A percentile compares a stretch with the other conserved stretches of the same genome.
phyloP scores from a whole-genome alignment of 2,888 invertebrate genomes.

The Odiellus spinosus region DNA sequence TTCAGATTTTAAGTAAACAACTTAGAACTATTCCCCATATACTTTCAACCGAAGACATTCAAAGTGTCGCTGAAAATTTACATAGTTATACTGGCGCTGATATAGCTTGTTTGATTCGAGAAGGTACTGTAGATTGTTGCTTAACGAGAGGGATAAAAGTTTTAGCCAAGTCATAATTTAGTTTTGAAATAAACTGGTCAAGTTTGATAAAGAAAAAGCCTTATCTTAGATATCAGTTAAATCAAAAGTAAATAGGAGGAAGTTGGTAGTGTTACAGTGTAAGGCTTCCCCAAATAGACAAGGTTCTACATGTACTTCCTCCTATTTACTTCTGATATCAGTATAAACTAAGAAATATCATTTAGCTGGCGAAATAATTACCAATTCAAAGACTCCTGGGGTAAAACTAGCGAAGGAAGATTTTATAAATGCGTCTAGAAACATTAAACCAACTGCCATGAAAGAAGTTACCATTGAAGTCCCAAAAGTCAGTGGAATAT shows the following conservation, averaged over 20 bases:
- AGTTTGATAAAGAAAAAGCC: too few relatives aligned
- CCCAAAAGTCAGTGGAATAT: conserved; percentile 47
- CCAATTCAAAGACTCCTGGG: background rate
- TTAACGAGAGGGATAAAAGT: conserved; percentile 48
- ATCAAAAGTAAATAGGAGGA: too few relatives aligned
- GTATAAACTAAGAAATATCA: too few relatives aligned
- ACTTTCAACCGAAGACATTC: conserved; percentile 41
- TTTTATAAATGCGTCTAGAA: conserved; percentile 24
- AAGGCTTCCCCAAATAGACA: too few relatives aligned
- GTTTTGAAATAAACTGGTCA: too few relatives aligned
- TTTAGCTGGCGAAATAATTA: too few relatives aligned
- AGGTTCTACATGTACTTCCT: too few relatives aligned
- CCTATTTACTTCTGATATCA: too few relatives aligned
- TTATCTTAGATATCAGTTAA: too few relatives aligned
- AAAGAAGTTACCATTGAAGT: conserved; percentile 71
- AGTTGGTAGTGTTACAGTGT: too few relatives aligned
- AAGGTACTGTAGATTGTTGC: conserved; percentile 62
- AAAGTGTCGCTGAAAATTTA: conserved; percentile 47
- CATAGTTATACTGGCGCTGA: conserved; percentile 88
- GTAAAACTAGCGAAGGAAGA: conserved; percentile 19
- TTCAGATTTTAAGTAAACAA: conserved; percentile 52
- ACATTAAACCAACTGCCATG: conserved; percentile 72
- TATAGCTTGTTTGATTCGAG: conserved; percentile 58
- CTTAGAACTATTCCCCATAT: conserved; percentile 41
- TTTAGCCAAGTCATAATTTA: too few relatives aligned